Evolutionary conservation across 2,797 vertebrate genomes (phyloP).

Genomic region (Taeniopygia guttata): DNA sequence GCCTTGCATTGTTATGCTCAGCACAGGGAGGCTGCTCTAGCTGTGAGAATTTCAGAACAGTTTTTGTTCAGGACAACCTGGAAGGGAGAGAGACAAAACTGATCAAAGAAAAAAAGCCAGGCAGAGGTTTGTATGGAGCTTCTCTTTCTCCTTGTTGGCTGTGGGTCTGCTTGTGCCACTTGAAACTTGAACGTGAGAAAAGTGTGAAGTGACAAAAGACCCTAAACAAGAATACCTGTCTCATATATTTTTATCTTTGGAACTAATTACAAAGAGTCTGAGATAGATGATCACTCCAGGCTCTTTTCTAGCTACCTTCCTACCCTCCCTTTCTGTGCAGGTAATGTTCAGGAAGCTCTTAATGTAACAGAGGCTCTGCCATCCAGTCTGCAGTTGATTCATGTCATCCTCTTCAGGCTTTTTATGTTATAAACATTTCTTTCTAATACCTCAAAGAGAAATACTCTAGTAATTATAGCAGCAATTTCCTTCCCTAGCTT

Average conservation of each 20-base stretch:
- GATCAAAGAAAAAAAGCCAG: neutral
- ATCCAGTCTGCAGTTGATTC: neutral
- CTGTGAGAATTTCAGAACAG: neutral
- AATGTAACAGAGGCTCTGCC: neutral
- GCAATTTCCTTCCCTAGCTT: conserved; percentile 59
- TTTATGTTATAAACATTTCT: conserved; percentile 35
- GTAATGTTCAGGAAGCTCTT: neutral
- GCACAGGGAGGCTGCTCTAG: neutral
- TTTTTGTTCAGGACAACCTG: conserved; percentile 11
- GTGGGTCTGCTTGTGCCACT: neutral
- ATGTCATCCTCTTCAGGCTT: conserved; percentile 1
- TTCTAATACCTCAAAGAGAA: conserved; percentile 61
- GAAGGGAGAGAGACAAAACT: neutral
- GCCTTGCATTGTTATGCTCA: neutral
- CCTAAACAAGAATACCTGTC: neutral
- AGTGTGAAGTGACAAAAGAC: neutral
- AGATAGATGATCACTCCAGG: neutral
- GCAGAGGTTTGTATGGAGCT: neutral
- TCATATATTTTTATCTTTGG: neutral
- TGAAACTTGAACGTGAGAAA: neutral
- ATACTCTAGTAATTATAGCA: conserved; percentile 56
- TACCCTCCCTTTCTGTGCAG: neutral
- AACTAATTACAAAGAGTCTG: neutral
- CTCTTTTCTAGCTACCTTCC: neutral
- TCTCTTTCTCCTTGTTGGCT: neutral